Conservation (phyloP, 2,888 invertebrate genomes). For the Nymphalis polychloros region DNA sequence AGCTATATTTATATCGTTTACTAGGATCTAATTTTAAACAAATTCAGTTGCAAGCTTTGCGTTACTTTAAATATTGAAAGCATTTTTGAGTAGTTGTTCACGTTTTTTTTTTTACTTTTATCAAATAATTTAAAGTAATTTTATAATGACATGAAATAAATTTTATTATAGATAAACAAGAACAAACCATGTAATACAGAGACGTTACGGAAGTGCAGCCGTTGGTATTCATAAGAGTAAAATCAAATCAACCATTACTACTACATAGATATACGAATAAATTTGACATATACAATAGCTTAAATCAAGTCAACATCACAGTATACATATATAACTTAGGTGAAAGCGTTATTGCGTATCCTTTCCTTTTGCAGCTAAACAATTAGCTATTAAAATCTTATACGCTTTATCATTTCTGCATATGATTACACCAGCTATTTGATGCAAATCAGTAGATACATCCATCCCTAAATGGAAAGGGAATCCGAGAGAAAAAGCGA, state of each 20-base stretch:
- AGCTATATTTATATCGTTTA: constrained; percentile 10
- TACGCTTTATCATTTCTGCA: constrained; percentile 1
- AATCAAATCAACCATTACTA: neutral
- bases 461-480: constrained; percentile 27
- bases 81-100: too few species aligned
- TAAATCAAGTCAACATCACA: neutral
- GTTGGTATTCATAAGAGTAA: constrained; percentile 3
- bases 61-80: neutral
- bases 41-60: neutral
- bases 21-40: neutral
- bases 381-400: constrained; percentile 14
- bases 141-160: neutral
- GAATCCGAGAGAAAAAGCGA: constrained; percentile 25
- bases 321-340: neutral
- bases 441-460: constrained; percentile 21
- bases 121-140: too few species aligned
- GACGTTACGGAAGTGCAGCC: neutral
- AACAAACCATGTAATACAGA: neutral
- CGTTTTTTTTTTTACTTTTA: too few species aligned
- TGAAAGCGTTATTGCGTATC: constrained; percentile 5
- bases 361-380: constrained; percentile 5
- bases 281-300: neutral
- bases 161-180: neutral
- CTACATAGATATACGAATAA: neutral
- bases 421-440: constrained; percentile 17